Percentiles rank a stretch among this genome's conserved stretches.
These are phyloP conservation scores for Motacilla alba DNA, from an alignment of 2,113 vertebrate genomes.

Conservation along the genomic window DNA sequence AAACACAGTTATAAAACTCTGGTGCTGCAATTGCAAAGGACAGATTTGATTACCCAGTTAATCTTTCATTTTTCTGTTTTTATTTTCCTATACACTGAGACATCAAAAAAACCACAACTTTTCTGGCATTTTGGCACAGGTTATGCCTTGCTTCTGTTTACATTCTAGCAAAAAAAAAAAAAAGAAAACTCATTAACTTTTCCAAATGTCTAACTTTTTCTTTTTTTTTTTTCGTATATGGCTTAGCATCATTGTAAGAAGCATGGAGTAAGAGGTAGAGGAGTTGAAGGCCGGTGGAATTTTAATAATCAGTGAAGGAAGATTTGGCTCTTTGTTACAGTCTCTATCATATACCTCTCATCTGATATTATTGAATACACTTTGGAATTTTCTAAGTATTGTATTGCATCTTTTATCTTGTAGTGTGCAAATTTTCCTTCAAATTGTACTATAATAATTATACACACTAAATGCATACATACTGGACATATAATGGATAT, in stretches of 20 bases:
- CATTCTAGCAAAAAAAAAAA: not conserved
- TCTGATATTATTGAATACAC: not conserved
- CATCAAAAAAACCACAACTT: not conserved
- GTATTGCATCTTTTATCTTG: not conserved
- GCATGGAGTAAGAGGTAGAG: not conserved
- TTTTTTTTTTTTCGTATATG: accelerated
- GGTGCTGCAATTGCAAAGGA: not conserved
- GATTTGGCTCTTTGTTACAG: accelerated
- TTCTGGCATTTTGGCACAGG: not conserved
- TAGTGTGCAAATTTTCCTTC: not conserved
- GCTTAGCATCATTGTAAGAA: not conserved
- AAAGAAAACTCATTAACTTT: not conserved
- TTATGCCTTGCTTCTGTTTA: not conserved
- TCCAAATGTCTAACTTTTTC: not conserved
- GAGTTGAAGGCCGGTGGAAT: not conserved
- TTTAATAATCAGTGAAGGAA: not conserved
- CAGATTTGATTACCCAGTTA: not conserved
- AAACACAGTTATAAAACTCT: not conserved
- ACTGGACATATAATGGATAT: not conserved
- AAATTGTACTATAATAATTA: not conserved
- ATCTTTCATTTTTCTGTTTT: not conserved
- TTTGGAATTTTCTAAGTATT: not conserved
- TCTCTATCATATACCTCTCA: not conserved
- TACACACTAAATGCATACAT: not conserved
- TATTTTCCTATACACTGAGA: not conserved